Evolutionary conservation across 2,113 vertebrate species (phyloP), one percentile per base, ranked within the genome.

Genomic region (Amphiprion ocellaris): DNA sequence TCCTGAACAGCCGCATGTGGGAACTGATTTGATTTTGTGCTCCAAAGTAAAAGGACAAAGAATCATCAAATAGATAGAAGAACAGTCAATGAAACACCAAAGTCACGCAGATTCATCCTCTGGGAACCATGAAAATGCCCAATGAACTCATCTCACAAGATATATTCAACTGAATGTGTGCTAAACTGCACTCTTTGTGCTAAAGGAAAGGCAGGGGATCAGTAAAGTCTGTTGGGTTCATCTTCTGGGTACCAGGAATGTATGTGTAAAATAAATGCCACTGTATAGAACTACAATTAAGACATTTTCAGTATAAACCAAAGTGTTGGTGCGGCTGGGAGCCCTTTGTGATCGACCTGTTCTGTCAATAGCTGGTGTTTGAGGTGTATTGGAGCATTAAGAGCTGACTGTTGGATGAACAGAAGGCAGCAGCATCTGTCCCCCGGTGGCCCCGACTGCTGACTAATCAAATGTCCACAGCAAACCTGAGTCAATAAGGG

Each of bases 401-500:
- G 11, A 56, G 81, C 79, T 70, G 77, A 86, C 65, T 84, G 54
- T 33, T 70, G 67, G 72, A 66, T n/a, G 74, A 78, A 89, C 30
- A 74, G 67, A 59, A 65, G 54, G 24, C 5, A 65, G 61, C 64
- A 53, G 65, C 76, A 74, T 71, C 30, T 67, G 65, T 44, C 62
- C 69, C 55, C 47, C 23, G 16, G 37, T 17, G n/a, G 52, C 30
- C 37, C 16, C 0, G 1, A 65, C 77, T 87, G 87, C 77, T 82
- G 81, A 92, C 76, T 87, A 81, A 89, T 76, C 68, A 85, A 86
- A 78, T 49, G 70, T 26, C 44, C 10, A 14, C 77, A 65, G 82
- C 49, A 71, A 65, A 74, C 59, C 47, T 77, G 75, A 77, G 79
- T 88, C 88, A 91, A 90, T 84, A 85, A 39, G 17, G 46, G 65